phyloP scores from a whole-genome alignment of 2,888 invertebrate species.

The Argyresthia albistria region DNA sequence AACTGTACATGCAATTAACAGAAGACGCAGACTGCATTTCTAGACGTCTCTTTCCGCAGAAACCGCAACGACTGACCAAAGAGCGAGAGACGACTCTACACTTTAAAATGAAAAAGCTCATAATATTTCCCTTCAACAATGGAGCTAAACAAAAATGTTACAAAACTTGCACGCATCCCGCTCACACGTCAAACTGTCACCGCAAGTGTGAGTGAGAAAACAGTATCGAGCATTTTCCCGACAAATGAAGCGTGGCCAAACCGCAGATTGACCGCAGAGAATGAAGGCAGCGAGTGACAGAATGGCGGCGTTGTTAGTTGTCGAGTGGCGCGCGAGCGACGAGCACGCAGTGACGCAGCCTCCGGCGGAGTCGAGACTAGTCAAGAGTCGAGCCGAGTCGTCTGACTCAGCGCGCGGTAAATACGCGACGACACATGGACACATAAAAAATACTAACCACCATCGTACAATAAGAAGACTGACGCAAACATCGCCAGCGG shows the following conservation, averaged over 20 bases:
- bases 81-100: conserved; percentile 33
- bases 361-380: not conserved
- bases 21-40: conserved; percentile 14
- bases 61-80: conserved; percentile 27
- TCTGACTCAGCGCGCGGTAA: conserved; percentile 20
- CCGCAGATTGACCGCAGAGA: conserved; percentile 74
- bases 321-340: conserved; percentile 52
- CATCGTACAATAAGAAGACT: conserved; percentile 15
- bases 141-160: conserved; percentile 62
- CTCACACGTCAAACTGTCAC: conserved; percentile 23
- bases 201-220: conserved; percentile 37
- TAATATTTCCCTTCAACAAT: conserved; percentile 65
- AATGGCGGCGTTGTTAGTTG: conserved; percentile 67
- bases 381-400: not conserved
- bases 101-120: conserved; percentile 58
- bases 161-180: conserved; percentile 55
- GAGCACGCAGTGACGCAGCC: conserved; percentile 32
- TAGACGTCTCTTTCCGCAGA: conserved; percentile 31
- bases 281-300: conserved; percentile 71
- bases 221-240: conserved; percentile 60
- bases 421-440: conserved; percentile 28
- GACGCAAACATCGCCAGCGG: conserved; percentile 29
- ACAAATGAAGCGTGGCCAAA: conserved; percentile 73
- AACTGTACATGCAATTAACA: conserved; percentile 11
- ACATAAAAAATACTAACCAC: conserved; percentile 14